These are phyloP conservation scores for Ceraclea dissimilis DNA, from an alignment of 2,888 invertebrate genomes.

Conservation along the genomic window DNA sequence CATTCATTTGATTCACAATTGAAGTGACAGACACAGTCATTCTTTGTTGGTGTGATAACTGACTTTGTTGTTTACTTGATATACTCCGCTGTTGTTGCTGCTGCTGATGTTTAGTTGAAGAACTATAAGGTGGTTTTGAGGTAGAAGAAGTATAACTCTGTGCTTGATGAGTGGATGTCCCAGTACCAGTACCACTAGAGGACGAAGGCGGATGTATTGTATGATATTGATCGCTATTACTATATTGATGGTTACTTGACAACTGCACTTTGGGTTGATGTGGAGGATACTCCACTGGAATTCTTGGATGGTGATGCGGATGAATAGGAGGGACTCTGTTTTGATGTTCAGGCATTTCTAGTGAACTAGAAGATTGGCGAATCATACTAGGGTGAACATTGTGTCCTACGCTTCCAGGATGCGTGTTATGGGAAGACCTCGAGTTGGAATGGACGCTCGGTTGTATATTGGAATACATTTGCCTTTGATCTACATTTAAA, in stretches of 20 bases:
- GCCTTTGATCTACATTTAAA: slow-evolving; percentile 19
- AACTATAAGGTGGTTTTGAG: slow-evolving; percentile 24
- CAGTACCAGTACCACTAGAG: slow-evolving; percentile 32
- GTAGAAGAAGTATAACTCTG: slow-evolving; percentile 25
- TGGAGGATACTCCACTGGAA: slow-evolving; percentile 24
- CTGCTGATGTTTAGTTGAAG: slow-evolving; percentile 9
- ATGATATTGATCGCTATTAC: slow-evolving; percentile 27
- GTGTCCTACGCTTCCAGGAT: slow-evolving; percentile 4
- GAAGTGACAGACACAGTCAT: slow-evolving; percentile 47
- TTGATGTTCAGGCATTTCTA: slow-evolving; percentile 18
- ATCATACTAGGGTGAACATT: slow-evolving; percentile 6
- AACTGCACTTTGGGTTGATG: slow-evolving; percentile 19
- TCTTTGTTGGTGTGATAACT: slow-evolving; percentile 39
- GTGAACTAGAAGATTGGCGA: neutral
- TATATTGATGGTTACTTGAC: slow-evolving; percentile 12
- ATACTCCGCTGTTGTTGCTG: slow-evolving; percentile 36
- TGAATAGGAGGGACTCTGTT: slow-evolving; percentile 24
- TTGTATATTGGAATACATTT: slow-evolving; percentile 20
- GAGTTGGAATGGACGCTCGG: slow-evolving; percentile 4
- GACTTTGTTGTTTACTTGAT: slow-evolving; percentile 38
- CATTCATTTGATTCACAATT: slow-evolving; percentile 37
- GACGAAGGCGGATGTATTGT: slow-evolving; percentile 34
- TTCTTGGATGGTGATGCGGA: slow-evolving; percentile 26
- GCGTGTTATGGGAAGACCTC: neutral
- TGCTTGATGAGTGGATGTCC: slow-evolving; percentile 34